Conservation (phyloP, 2,797 vertebrate genomes). For the Micromesistius poutassou region DNA sequence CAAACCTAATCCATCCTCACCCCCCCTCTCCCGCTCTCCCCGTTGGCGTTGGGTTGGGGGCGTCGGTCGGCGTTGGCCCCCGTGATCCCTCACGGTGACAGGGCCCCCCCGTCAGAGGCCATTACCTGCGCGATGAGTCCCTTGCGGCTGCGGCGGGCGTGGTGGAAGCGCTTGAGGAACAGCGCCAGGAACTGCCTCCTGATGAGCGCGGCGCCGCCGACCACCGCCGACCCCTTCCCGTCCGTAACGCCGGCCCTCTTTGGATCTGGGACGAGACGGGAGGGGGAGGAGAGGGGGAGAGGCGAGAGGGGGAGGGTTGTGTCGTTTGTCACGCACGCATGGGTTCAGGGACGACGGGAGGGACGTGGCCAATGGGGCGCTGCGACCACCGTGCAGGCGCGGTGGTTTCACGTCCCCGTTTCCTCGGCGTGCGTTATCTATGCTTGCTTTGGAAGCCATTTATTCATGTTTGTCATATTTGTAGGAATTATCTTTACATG, state of each 20-base stretch:
- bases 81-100: slow-evolving; percentile 60
- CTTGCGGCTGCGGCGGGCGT: slow-evolving; percentile 90
- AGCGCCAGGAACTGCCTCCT: slow-evolving; percentile 91
- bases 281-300: slow-evolving; percentile 6
- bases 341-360: neutral
- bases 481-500: too few relatives aligned
- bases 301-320: too few relatives aligned
- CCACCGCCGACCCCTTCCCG: slow-evolving; percentile 84
- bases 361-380: neutral
- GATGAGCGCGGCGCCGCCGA: slow-evolving; percentile 87
- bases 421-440: neutral
- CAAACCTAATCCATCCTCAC: slow-evolving; percentile 45
- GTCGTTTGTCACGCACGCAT: neutral
- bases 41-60: slow-evolving; percentile 10
- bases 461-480: too few relatives aligned
- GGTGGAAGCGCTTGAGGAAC: slow-evolving; percentile 93
- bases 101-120: slow-evolving; percentile 50
- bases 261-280: slow-evolving; percentile 53
- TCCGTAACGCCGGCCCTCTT: slow-evolving; percentile 71
- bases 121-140: slow-evolving; percentile 96
- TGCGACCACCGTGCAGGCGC: too few relatives aligned
- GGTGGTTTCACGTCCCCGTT: neutral
- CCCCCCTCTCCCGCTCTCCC: slow-evolving; percentile 40
- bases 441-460: neutral
- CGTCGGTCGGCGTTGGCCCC: neutral